These are phyloP conservation scores for Diogma glabrata DNA, from an alignment of 2,888 invertebrate genomes.

Conservation along the genomic window DNA sequence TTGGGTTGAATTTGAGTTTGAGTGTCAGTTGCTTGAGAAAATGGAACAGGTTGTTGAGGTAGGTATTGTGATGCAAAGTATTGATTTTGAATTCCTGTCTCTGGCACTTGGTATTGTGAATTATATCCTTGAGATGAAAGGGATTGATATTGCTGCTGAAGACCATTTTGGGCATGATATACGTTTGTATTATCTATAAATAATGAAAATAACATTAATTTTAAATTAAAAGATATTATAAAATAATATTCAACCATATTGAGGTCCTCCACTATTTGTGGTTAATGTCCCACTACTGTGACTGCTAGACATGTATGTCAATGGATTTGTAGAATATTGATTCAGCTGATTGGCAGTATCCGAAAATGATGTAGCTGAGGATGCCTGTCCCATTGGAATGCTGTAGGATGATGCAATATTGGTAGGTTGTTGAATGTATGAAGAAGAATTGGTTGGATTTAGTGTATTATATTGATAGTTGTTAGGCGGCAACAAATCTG, in stretches of 20 bases:
- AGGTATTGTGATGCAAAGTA: too few species aligned
- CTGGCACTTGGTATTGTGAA: conserved; percentile 11
- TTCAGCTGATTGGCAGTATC: not conserved
- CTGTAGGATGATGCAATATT: too few species aligned
- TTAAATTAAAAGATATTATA: too few species aligned
- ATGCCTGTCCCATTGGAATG: not conserved
- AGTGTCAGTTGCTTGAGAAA: too few species aligned
- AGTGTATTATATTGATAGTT: conserved; percentile 2
- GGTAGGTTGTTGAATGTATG: too few species aligned
- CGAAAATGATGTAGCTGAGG: not conserved
- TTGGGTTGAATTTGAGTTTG: too few species aligned
- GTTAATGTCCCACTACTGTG: conserved; percentile 29
- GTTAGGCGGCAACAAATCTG: not conserved
- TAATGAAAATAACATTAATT: too few species aligned
- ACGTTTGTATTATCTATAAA: not conserved
- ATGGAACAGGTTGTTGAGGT: too few species aligned
- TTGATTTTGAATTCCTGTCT: too few species aligned
- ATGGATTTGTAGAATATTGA: conserved; percentile 13
- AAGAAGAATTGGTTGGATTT: not conserved
- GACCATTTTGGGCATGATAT: not conserved
- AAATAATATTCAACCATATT: conserved; percentile 4
- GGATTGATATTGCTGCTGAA: conserved; percentile 14
- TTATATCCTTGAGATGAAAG: not conserved
- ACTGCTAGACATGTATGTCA: conserved; percentile 33
- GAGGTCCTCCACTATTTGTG: conserved; percentile 26